Base-by-base conservation (phyloP, 2,797 vertebrate genomes). In the Gymnodraco acuticeps region DNA sequence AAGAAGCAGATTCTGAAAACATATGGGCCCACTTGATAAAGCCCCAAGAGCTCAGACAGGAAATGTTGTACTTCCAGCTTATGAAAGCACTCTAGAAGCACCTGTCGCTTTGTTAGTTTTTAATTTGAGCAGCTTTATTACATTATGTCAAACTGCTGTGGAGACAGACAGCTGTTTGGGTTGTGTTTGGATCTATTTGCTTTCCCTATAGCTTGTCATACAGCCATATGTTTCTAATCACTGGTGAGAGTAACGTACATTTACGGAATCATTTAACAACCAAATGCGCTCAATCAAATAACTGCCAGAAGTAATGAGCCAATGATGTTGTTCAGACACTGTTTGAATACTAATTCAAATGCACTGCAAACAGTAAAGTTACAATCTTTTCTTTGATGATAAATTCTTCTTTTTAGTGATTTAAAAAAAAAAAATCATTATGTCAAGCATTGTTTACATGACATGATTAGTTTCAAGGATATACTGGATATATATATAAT, bases 71-170 rank as follows among this genome's bases (percentile, higher is more conserved):
- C 92, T 93, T 89, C 66, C 81, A 86, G 68, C 56, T 75, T 73
- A 82, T 77, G 80, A 87, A 86, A 87, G 80, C 33, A 61, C 66
- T 66, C 67, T 58, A 52, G 73, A 78, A 79, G 89, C 92, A 95
- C 91, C 94, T 95, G 93, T 87, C 86, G 78, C 53, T 76, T 88
- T 90, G 88, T 94, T 92, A 75, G 80, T 81, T 88, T 93, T 93
- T 89, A 63, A 87, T 92, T 84, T 84, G 42, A 88, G 58, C 73
- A 20, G 70, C 71, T 70, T 93, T 85, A 92, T 82, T 88, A 75
- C 75, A 76, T 89, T 87, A 90, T 33, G 43, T 50, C 41, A 68
- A 76, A 54, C 61, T 6, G 62, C 78, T 31, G 50, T 54, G 59
- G 58, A 81, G 79, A 81, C 31, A 7, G 80, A 80, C 90, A 88